Percentiles rank a stretch among this genome's conserved stretches.
Conservation (phyloP, 2,888 invertebrate genomes). For the Platycnemis pennipes region DNA sequence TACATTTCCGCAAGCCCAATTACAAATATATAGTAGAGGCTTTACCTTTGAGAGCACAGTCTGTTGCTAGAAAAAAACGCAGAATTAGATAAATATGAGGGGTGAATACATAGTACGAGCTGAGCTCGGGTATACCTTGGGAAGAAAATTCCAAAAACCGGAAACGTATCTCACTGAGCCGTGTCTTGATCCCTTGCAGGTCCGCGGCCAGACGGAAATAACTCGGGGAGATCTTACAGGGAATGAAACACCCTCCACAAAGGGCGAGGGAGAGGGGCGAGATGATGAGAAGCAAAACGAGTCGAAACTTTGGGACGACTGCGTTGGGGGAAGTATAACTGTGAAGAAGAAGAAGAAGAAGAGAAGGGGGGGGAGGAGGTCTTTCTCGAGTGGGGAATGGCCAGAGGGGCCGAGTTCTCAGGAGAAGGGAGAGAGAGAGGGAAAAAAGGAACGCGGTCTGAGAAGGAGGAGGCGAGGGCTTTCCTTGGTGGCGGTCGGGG, state of each 20-base stretch:
- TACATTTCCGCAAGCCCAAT: too few relatives aligned
- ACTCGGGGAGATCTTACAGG: background rate
- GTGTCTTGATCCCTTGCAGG: background rate
- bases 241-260: background rate
- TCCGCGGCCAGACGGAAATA: background rate
- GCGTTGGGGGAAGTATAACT: background rate
- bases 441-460: slow-evolving; percentile 1
- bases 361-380: background rate
- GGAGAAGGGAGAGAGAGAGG: background rate
- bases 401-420: background rate
- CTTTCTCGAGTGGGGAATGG: background rate
- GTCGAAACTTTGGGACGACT: background rate
- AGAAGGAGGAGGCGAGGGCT: background rate
- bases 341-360: background rate
- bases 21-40: too few relatives aligned
- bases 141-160: background rate
- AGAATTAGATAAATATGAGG: too few relatives aligned
- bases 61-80: too few relatives aligned
- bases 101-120: too few relatives aligned
- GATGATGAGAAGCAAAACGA: background rate
- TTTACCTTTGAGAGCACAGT: too few relatives aligned
- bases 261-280: background rate
- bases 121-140: too few relatives aligned
- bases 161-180: background rate
- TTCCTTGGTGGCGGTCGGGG: background rate